Conservation (phyloP, 2,797 vertebrate genomes). For the Sebastes itinus region DNA sequence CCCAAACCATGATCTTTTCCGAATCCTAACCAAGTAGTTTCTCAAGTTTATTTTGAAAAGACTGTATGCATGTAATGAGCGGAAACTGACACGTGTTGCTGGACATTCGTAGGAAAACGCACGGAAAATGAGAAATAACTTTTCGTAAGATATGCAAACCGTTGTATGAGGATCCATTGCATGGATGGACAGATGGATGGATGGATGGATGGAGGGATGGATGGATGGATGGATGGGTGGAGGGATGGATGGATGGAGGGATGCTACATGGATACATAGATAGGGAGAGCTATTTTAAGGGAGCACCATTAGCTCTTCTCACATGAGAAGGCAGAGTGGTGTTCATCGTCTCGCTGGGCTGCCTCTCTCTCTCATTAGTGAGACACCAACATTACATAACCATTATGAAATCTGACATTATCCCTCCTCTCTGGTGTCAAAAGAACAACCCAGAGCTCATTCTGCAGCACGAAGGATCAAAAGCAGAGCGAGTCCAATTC, state of each 20-base stretch:
- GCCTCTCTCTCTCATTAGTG: constrained; percentile 42
- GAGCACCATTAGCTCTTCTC: not conserved
- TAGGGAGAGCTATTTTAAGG: not conserved
- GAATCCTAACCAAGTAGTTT: too few relatives aligned
- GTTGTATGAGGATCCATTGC: too few relatives aligned
- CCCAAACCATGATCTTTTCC: too few relatives aligned
- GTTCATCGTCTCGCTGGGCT: constrained; percentile 12
- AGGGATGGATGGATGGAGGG: too few relatives aligned
- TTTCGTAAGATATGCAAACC: too few relatives aligned
- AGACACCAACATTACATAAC: constrained; percentile 42
- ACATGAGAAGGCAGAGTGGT: constrained; percentile 6
- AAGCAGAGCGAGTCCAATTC: constrained; percentile 19
- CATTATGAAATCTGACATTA: constrained; percentile 38
- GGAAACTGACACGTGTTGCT: too few relatives aligned
- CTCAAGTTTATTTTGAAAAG: too few relatives aligned
- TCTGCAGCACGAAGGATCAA: constrained; percentile 15
- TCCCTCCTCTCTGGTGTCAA: constrained; percentile 14
- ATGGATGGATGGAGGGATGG: too few relatives aligned
- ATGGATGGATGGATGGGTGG: not conserved
- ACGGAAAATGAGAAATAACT: too few relatives aligned
- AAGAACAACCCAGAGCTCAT: constrained; percentile 20
- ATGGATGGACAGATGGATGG: not conserved
- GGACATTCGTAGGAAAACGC: too few relatives aligned
- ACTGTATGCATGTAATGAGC: too few relatives aligned
- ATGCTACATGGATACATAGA: not conserved